Percentiles rank a stretch among this genome's conserved stretches.
Evolutionary conservation across 2,113 vertebrate species (phyloP).

Genomic region (Caloenas nicobarica): DNA sequence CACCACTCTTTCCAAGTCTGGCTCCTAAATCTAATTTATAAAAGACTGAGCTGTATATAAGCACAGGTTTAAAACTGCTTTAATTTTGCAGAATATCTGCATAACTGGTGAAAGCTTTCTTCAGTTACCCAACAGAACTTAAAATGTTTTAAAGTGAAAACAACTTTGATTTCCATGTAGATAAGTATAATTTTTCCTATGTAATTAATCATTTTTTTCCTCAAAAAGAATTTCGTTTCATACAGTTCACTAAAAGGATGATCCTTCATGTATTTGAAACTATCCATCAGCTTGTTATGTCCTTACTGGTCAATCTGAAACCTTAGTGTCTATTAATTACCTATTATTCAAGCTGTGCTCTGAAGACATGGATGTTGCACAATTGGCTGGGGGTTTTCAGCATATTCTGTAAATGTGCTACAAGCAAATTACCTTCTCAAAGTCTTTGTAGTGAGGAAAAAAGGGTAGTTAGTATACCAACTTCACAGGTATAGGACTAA

Average conservation of each 20-base stretch:
- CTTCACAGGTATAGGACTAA: background rate
- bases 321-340: background rate
- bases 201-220: background rate
- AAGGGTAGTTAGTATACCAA: background rate
- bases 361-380: background rate
- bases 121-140: background rate
- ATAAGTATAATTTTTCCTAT: background rate
- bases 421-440: background rate
- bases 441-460: background rate
- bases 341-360: background rate
- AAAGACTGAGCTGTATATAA: background rate
- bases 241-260: background rate
- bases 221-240: background rate
- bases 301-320: background rate
- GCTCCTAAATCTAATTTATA: background rate
- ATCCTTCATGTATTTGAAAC: background rate
- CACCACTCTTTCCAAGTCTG: background rate
- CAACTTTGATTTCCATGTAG: background rate
- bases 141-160: background rate
- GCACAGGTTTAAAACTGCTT: background rate
- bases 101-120: background rate
- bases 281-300: background rate
- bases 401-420: background rate
- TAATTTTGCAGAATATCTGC: background rate
- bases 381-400: background rate